Base-by-base conservation (phyloP, 2,888 invertebrate species). In the Cerastis leucographa region DNA sequence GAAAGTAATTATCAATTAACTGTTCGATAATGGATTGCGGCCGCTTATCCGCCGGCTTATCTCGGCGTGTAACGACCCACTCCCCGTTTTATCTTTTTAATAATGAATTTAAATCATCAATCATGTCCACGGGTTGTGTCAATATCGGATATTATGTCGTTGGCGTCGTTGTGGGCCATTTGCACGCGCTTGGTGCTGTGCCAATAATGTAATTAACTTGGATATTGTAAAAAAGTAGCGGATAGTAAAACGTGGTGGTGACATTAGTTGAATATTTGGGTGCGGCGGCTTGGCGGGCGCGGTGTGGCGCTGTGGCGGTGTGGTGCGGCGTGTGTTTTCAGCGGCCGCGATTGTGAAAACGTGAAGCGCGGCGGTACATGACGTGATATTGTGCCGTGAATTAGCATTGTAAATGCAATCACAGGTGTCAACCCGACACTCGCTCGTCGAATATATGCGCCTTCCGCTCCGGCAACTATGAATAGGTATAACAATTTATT, bases 331-430 rank as follows among this genome's bases (percentile, higher is more conserved):
- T 73, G 75, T 82, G 81, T 66, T 65, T 79, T 80, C 78, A 81
- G 81, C 78, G 73, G 69, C 62, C 71, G 81, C 80, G 83, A 85
- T 92, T 90, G 90, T 91, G 90, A 90, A 91, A 92, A 90, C 90
- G 88, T 89, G 91, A 90, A 90, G 89, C 90, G 88, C 78, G 89
- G 89, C 88, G 89, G 87, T 84, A 92, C 92, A 91, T 93, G 94
- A 92, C 94, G 93, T 92, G 94, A 94, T 94, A 94, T 94, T 94
- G 94, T 93, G 92, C 92, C 92, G 93, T 91, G 95, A 94, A 96
- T 96, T 96, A 96, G 96, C 96, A 96, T 95, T 96, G 96, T 96
- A 96, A 96, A 96, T 96, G 96, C 95, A 96, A 96, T 96, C 96
- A 96, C 95, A 96, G 96, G 95, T 96, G 96, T 96, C 96, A 95